Evolutionary conservation across 2,113 vertebrate genomes (phyloP).

Genomic region (Nyctereutes procyonoides): DNA sequence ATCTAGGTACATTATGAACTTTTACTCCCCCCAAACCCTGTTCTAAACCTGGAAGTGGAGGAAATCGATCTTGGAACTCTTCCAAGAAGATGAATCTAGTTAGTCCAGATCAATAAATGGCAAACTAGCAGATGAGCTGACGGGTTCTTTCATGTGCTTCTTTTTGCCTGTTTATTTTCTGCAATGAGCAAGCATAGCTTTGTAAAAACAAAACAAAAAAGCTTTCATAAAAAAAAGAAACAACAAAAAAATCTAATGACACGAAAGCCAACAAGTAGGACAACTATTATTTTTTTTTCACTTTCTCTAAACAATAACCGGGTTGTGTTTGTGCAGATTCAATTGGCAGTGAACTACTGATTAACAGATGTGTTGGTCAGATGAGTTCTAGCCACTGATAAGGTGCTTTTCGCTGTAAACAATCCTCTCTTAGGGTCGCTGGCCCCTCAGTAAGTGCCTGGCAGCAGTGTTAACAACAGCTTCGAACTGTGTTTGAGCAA

Average conservation of each 20-base stretch:
- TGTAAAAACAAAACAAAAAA: constrained; percentile 65
- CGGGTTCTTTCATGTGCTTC: constrained; percentile 13
- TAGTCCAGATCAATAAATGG: constrained; percentile 58
- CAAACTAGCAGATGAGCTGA: constrained; percentile 50
- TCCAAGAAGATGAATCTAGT: constrained; percentile 52
- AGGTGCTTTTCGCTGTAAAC: constrained; percentile 65
- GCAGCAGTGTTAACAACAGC: not conserved
- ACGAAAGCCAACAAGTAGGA: constrained; percentile 65
- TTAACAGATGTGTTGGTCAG: constrained; percentile 61
- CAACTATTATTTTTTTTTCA: constrained; percentile 57
- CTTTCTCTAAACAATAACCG: constrained; percentile 67
- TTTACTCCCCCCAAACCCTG: constrained; percentile 35
- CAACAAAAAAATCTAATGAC: constrained; percentile 40
- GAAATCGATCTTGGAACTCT: constrained; percentile 26
- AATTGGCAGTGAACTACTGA: constrained; percentile 50
- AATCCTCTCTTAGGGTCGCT: constrained; percentile 20
- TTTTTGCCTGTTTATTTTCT: constrained; percentile 65
- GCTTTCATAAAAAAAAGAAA: constrained; percentile 20
- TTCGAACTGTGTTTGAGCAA: not conserved
- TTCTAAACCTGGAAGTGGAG: constrained; percentile 27
- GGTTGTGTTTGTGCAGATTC: constrained; percentile 58
- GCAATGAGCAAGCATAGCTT: constrained; percentile 40
- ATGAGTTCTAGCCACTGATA: constrained; percentile 62
- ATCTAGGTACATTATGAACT: constrained; percentile 8
- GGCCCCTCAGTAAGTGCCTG: not conserved